Base-by-base conservation (phyloP, 2,888 invertebrate species). In the Meliscaeva auricollis region DNA sequence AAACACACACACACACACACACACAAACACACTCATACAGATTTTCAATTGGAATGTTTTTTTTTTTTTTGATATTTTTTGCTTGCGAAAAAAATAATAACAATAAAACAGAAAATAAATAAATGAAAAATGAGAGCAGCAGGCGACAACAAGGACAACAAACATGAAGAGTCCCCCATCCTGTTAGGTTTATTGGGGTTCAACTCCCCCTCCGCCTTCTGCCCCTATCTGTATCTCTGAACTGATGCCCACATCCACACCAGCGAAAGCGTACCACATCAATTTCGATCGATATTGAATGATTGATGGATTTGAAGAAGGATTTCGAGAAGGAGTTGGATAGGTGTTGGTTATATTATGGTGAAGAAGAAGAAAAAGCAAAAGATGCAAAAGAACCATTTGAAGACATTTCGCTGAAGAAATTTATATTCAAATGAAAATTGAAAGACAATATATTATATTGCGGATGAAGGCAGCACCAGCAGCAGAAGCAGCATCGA, bases 41-140 rank as follows among this genome's bases (percentile, higher is more conserved):
- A 54, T 58, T 73, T 85, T 81, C 80, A 80, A 73, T 80, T 46
- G 73, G 72, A 83, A 77, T 83, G 77, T 76, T 80, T 76, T 64
- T 30, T 80, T 80, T 73, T 85, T n/a, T 32, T 46, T 64, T 13
- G 3, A 58, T 35, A 58, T 64, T 64, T 38, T 32, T 64, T 64
- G 46, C 38, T 84, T 79, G 70, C 79, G 68, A 85, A 81, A 85
- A 26, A 85, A 85, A 85, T 81, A 83, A 82, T 78, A 84, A 78
- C 76, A 80, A 84, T 84, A 78, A 79, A 77, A 75, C 75, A 77
- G 87, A 81, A 87, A 76, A 87, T 87, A 79, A 87, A 82, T 77
- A 74, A 75, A 79, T 60, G 83, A 74, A 88, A 88, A 89, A 89
- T 87, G 88, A 88, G 87, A 89, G 88, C 89, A 89, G 88, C 89